These are phyloP conservation scores for Spizaetus ornatus DNA, from an alignment of 2,113 vertebrate genomes.

Conservation along the genomic window DNA sequence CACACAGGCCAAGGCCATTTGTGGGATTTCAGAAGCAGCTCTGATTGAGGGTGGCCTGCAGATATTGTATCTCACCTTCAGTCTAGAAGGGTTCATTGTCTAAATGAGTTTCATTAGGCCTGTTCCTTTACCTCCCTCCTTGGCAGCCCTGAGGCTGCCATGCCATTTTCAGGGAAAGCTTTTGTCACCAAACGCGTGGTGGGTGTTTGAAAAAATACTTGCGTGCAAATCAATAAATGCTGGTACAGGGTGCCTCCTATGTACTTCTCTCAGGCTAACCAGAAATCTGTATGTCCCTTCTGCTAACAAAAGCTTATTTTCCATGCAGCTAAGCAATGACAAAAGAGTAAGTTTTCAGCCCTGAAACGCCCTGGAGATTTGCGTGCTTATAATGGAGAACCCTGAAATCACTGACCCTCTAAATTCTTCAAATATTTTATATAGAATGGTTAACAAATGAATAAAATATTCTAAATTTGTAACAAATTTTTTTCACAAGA, in stretches of 20 bases:
- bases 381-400: background rate
- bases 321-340: background rate
- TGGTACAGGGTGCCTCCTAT: background rate
- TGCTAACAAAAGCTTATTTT: slow-evolving; percentile 4
- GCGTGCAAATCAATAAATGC: background rate
- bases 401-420: background rate
- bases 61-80: background rate
- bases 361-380: background rate
- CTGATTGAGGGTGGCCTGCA: background rate
- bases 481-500: background rate
- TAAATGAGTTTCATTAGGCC: background rate
- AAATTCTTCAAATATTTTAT: background rate
- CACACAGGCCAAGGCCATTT: background rate
- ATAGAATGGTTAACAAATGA: background rate
- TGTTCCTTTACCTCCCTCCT: background rate
- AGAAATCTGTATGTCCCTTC: background rate
- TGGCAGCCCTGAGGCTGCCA: background rate
- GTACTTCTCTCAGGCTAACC: background rate
- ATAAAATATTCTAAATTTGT: background rate
- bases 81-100: background rate
- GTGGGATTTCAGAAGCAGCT: background rate
- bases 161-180: background rate
- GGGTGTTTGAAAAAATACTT: background rate
- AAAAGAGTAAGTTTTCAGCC: slow-evolving; percentile 1
- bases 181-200: background rate